phyloP scores from a whole-genome alignment of 2,888 invertebrate species.

The Lycaena phlaeas region DNA sequence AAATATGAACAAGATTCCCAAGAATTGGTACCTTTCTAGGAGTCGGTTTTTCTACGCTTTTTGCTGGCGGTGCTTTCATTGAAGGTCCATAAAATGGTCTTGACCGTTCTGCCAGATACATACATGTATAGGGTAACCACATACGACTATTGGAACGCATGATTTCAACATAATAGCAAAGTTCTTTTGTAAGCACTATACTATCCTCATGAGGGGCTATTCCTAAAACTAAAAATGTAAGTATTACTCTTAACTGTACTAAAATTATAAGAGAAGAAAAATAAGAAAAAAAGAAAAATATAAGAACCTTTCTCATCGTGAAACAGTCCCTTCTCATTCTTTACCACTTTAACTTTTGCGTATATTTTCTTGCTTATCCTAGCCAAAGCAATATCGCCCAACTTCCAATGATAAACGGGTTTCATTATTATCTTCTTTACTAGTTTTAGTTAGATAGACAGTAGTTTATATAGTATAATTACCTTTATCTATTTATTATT shows the following conservation, averaged over 20 bases:
- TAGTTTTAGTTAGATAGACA: no score
- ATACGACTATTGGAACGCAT: slow-evolving; percentile 37
- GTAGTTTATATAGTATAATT: no score
- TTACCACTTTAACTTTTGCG: slow-evolving; percentile 52
- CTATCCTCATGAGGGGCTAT: slow-evolving; percentile 43
- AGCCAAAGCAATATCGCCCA: slow-evolving; percentile 55
- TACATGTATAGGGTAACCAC: slow-evolving; percentile 56
- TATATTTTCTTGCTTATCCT: slow-evolving; percentile 51
- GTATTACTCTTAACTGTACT: no score
- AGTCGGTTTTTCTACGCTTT: slow-evolving; percentile 20
- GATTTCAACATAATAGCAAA: slow-evolving; percentile 58
- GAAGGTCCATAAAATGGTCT: slow-evolving; percentile 56
- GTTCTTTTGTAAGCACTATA: slow-evolving; percentile 35
- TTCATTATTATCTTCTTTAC: slow-evolving; percentile 11
- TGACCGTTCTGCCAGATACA: slow-evolving; percentile 48
- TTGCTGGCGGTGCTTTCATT: slow-evolving; percentile 25
- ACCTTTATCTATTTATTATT: no score
- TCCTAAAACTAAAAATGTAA: slow-evolving; percentile 46
- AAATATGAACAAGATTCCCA: no score
- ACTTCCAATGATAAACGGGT: slow-evolving; percentile 48
- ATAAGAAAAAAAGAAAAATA: no score
- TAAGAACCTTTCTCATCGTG: slow-evolving; percentile 59
- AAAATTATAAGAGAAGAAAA: no score
- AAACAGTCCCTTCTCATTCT: slow-evolving; percentile 55
- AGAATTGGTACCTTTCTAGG: slow-evolving; percentile 50